Conservation (phyloP, 2,113 vertebrate genomes). For the Cynopterus brachyotis region DNA sequence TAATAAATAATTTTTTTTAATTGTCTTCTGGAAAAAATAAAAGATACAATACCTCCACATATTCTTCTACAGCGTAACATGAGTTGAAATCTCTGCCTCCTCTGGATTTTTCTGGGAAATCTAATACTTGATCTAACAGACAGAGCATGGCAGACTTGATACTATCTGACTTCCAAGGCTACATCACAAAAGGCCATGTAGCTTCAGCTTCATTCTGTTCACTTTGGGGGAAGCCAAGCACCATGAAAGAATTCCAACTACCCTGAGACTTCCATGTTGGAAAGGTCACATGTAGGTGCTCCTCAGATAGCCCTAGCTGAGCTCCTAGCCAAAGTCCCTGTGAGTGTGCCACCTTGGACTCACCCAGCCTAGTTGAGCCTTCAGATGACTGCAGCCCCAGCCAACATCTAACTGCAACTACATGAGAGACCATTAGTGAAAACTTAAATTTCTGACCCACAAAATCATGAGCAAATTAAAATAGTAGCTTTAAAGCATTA, state of each 20-base stretch:
- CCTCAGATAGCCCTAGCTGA: neutral
- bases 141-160: neutral
- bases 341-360: neutral
- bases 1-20: too few species aligned
- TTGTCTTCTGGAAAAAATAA: too few species aligned
- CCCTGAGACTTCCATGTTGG: neutral
- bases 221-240: neutral
- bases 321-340: neutral
- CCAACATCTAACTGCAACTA: neutral
- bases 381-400: neutral
- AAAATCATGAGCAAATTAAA: constrained; percentile 16
- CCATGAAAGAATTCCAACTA: neutral
- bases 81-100: neutral
- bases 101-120: neutral
- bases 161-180: neutral
- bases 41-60: neutral
- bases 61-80: neutral
- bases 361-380: neutral
- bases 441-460: neutral
- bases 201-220: neutral
- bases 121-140: neutral
- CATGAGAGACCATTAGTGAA: neutral
- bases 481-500: neutral
- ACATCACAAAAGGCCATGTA: neutral
- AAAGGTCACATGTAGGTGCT: neutral